A percentile compares a stretch with the other conserved stretches of the same genome.
Conservation (phyloP, 30 jellyfish, hydroid and myxozoan genomes). For the Mastigias papua region DNA sequence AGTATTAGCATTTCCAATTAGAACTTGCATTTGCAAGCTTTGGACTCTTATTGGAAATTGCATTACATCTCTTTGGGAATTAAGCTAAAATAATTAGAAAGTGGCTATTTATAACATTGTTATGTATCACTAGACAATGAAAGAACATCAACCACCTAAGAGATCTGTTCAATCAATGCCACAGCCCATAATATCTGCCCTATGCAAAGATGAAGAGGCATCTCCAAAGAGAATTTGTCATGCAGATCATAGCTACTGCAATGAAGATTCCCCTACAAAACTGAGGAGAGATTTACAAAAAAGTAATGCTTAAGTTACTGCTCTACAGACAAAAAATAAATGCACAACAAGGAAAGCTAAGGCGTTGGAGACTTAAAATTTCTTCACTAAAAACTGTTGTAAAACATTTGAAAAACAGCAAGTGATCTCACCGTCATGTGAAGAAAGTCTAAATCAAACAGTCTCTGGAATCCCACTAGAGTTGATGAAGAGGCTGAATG, state of each 20-base stretch:
- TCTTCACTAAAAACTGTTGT: background rate
- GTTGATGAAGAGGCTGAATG: slow-evolving; percentile 21
- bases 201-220: background rate
- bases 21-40: background rate
- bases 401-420: background rate
- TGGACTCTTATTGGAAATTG: background rate
- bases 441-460: background rate
- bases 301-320: background rate
- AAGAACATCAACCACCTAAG: background rate
- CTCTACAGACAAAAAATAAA: background rate
- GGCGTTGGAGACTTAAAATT: background rate
- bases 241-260: background rate
- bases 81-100: background rate
- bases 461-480: slow-evolving; percentile 16
- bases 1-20: background rate
- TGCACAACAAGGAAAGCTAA: background rate
- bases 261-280: slow-evolving; percentile 6
- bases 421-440: background rate
- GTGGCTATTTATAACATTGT: background rate
- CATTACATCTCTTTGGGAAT: background rate
- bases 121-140: background rate
- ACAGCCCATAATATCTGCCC: background rate
- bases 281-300: background rate
- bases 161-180: background rate
- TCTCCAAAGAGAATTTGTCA: background rate